phyloP scores from a whole-genome alignment of 2,797 vertebrate species.

The Pseudomugil tenellus region DNA sequence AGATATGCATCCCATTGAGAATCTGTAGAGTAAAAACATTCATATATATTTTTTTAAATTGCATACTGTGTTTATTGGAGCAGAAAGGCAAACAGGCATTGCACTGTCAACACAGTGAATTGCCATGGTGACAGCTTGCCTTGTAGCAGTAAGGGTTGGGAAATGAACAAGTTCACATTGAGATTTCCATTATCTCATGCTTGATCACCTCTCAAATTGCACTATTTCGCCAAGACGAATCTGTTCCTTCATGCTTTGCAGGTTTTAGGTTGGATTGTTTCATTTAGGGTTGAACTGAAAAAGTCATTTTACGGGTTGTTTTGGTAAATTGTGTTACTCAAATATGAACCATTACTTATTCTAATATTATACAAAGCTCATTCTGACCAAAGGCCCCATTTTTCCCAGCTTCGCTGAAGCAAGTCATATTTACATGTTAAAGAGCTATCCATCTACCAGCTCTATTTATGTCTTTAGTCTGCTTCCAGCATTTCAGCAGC shows the following conservation, averaged over 20 bases:
- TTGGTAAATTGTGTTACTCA: slow-evolving; percentile 64
- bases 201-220: slow-evolving; percentile 73
- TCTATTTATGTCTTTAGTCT: slow-evolving; percentile 45
- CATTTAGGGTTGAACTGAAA: slow-evolving; percentile 45
- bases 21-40: background rate
- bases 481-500: slow-evolving; percentile 54
- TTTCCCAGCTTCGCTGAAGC: slow-evolving; percentile 52
- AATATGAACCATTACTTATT: slow-evolving; percentile 67
- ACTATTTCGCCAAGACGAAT: slow-evolving; percentile 70
- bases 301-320: slow-evolving; percentile 68
- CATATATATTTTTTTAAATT: slow-evolving; percentile 29
- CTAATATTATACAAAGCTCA: slow-evolving; percentile 67
- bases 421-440: slow-evolving; percentile 72
- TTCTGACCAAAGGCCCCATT: slow-evolving; percentile 62
- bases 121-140: slow-evolving; percentile 51
- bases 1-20: background rate
- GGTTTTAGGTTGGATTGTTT: slow-evolving; percentile 61
- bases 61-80: slow-evolving; percentile 47
- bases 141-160: slow-evolving; percentile 43
- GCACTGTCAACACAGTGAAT: slow-evolving; percentile 44
- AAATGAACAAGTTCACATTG: slow-evolving; percentile 69
- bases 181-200: slow-evolving; percentile 71
- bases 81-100: slow-evolving; percentile 61
- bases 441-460: slow-evolving; percentile 60
- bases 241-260: slow-evolving; percentile 64